Evolutionary conservation across 2,113 vertebrate species (phyloP).

Genomic region (Aplodontia rufa): DNA sequence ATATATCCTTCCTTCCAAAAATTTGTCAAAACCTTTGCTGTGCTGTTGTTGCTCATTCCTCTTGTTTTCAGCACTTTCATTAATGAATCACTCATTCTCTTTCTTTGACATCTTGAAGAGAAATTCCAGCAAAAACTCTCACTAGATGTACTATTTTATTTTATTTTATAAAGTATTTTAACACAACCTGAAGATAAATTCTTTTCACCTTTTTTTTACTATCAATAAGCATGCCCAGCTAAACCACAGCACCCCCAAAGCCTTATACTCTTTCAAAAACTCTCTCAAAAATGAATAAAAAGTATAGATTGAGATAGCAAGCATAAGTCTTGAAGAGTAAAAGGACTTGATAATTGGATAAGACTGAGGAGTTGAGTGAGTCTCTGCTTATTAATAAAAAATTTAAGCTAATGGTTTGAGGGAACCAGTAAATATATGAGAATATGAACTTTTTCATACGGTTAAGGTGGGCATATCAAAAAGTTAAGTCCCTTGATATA

Average conservation of each 20-base stretch:
- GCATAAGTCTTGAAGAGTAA: background rate
- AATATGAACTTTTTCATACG: background rate
- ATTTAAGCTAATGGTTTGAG: background rate
- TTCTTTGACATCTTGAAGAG: background rate
- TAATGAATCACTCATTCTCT: background rate
- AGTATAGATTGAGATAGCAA: background rate
- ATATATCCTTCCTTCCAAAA: background rate
- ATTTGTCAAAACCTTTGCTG: background rate
- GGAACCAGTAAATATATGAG: background rate
- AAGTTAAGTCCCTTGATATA: background rate
- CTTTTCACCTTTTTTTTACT: background rate
- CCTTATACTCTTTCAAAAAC: background rate
- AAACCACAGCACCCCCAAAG: background rate
- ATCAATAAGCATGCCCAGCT: background rate
- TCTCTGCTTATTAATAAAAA: background rate
- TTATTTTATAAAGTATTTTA: background rate
- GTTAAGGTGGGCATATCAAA: background rate
- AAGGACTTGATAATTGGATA: background rate
- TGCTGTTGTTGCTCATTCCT: background rate
- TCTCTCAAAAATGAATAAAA: background rate
- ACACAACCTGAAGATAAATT: conserved; percentile 12
- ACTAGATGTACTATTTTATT: background rate
- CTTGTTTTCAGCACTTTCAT: background rate
- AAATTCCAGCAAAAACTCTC: background rate
- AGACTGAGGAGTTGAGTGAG: background rate